These are phyloP conservation scores for Sebastes trivittatus DNA, from an alignment of 2,797 vertebrate species.

Conservation along the genomic window DNA sequence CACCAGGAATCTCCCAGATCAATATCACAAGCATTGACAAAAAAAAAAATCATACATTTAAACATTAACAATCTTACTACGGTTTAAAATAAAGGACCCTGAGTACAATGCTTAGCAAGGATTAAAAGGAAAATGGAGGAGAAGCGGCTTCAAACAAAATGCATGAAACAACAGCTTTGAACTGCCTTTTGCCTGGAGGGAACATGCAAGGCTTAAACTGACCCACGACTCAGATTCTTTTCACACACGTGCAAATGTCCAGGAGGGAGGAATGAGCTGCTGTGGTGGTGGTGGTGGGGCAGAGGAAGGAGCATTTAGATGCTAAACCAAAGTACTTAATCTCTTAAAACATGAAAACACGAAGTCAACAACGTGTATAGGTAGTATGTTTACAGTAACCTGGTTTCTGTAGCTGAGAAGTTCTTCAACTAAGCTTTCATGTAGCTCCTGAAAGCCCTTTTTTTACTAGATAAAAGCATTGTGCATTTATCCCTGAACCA, in stretches of 20 bases:
- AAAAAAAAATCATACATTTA: constrained; percentile 13
- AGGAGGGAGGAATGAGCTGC: constrained; percentile 64
- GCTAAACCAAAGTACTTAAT: constrained; percentile 37
- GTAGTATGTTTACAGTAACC: constrained; percentile 30
- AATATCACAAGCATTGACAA: not conserved
- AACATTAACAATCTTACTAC: constrained; percentile 39
- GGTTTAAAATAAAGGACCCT: constrained; percentile 10
- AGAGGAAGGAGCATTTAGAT: constrained; percentile 61
- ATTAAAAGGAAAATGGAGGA: constrained; percentile 44
- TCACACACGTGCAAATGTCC: constrained; percentile 83
- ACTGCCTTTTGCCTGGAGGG: constrained; percentile 81
- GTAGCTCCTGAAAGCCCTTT: not conserved
- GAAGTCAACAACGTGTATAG: constrained; percentile 7
- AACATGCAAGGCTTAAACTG: constrained; percentile 62
- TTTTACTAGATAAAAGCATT: not conserved
- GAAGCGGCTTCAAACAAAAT: constrained; percentile 56
- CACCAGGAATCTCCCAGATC: not conserved
- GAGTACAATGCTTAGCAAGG: constrained; percentile 24
- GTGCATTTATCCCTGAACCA: constrained; percentile 85
- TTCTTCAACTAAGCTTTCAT: not conserved
- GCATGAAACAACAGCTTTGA: constrained; percentile 71
- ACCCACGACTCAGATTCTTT: constrained; percentile 65
- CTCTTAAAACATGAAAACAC: not conserved
- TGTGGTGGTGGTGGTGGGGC: constrained; percentile 31
- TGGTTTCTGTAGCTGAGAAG: not conserved